Base-by-base conservation (phyloP, 2,888 invertebrate species). In the Caenorhabditis drosophilae region DNA sequence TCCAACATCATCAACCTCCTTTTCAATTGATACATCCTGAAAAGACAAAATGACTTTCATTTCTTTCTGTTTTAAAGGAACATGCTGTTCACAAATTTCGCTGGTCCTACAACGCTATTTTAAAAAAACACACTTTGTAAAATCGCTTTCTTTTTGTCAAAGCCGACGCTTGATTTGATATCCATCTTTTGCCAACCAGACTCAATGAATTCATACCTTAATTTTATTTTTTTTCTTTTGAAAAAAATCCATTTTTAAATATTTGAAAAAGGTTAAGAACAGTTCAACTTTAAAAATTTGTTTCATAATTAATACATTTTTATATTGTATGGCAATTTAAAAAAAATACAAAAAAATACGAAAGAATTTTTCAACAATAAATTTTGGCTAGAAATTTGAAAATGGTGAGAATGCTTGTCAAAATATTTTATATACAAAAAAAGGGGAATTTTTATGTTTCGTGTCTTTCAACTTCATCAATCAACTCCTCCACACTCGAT, bases 401-500 rank as follows among this genome's bases (percentile, higher is more conserved):
- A n/a, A n/a, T n/a, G n/a, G n/a, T n/a, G n/a, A n/a, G n/a, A n/a
- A n/a, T n/a, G n/a, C n/a, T n/a, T n/a, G n/a, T n/a, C n/a, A n/a
- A n/a, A n/a, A n/a, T n/a, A n/a, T n/a, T n/a, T n/a, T n/a, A n/a
- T n/a, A n/a, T n/a, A n/a, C n/a, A n/a, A n/a, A n/a, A n/a, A n/a
- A n/a, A n/a, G n/a, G n/a, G n/a, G 20, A 6, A 9, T 18, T 12
- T 20, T 45, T 45, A 45, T 9, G 27, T 27, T 27, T 45, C 16
- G 27, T 45, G 44, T 16, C 50, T 67, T 23, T 70, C 70, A 20
- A 76, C 66, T 88, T 93, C 93, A 40, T 88, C 87, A 57, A 91
- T 85, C 67, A 94, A 87, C 61, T 87, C 87, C 45, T 89, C 89
- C 71, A 92, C 90, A 26, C 89, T 90, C 1, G 88, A 85, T 85